Conservation (phyloP, 2,797 vertebrate species). For the Channallabes apus region DNA sequence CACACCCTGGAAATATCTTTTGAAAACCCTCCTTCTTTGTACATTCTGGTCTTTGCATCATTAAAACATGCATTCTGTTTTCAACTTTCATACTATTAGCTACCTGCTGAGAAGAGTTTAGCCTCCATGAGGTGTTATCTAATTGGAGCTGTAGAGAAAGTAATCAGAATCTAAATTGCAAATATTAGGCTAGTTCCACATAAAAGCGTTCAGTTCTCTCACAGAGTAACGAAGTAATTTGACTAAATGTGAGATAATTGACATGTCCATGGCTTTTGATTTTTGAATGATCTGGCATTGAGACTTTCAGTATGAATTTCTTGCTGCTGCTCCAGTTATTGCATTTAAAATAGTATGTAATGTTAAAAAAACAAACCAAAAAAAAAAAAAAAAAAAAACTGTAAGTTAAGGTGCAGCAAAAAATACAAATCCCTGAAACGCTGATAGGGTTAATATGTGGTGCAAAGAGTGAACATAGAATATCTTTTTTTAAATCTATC, state of each 20-base stretch:
- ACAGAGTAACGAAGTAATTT: slow-evolving; percentile 14
- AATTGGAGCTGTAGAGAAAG: slow-evolving; percentile 59
- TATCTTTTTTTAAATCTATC: not conserved
- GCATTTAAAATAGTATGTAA: not conserved
- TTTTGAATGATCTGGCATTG: not conserved
- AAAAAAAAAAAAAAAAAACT: not conserved
- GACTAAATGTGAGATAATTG: slow-evolving; percentile 16
- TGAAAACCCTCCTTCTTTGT: not conserved
- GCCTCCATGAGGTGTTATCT: slow-evolving; percentile 55
- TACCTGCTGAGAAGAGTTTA: slow-evolving; percentile 63
- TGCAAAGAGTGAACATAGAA: not conserved
- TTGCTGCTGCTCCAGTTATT: not conserved
- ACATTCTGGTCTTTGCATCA: slow-evolving; percentile 56
- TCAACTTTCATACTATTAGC: slow-evolving; percentile 62
- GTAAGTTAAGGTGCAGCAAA: not conserved
- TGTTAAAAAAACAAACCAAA: not conserved
- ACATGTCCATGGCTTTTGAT: not conserved
- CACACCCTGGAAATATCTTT: not conserved
- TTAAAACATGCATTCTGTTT: slow-evolving; percentile 61
- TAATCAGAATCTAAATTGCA: slow-evolving; percentile 56
- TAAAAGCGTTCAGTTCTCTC: slow-evolving; percentile 33
- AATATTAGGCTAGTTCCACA: slow-evolving; percentile 60
- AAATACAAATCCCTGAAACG: not conserved
- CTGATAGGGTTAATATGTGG: not conserved
- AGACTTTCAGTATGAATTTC: not conserved